A percentile compares a stretch with the other conserved stretches of the same genome.
Conservation (phyloP, 2,888 invertebrate genomes). For the Trissolcus brochymenae region DNA sequence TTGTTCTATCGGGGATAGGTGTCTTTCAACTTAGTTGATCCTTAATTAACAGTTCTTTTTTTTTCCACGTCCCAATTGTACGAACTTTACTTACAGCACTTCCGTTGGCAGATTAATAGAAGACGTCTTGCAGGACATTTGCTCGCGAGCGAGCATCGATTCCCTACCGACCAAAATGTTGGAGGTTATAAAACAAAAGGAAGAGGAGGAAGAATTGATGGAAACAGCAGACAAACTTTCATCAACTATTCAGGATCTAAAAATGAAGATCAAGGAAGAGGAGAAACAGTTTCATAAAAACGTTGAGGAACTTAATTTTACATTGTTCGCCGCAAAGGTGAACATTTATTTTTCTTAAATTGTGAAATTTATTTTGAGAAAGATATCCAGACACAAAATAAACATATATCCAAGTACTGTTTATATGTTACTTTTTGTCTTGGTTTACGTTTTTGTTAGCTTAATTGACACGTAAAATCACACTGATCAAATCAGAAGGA, state of each 20-base stretch:
- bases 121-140: constrained; percentile 61
- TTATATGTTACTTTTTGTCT: not conserved
- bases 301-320: constrained; percentile 53
- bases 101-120: constrained; percentile 62
- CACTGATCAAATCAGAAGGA: constrained; percentile 9
- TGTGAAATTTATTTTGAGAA: not conserved
- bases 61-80: too few species aligned
- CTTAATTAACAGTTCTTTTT: constrained; percentile 2
- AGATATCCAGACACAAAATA: not conserved
- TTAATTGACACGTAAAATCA: constrained; percentile 27
- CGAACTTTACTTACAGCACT: constrained; percentile 58
- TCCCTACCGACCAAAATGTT: constrained; percentile 63
- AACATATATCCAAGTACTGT: not conserved
- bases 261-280: constrained; percentile 55
- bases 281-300: constrained; percentile 54
- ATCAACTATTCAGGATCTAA: constrained; percentile 53
- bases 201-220: constrained; percentile 59
- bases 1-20: too few species aligned
- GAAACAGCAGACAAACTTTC: constrained; percentile 55
- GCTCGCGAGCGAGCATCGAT: constrained; percentile 60
- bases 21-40: constrained; percentile 39
- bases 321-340: constrained; percentile 61
- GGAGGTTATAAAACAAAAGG: constrained; percentile 44
- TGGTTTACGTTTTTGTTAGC: not conserved
- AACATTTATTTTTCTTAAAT: constrained; percentile 20